Base-by-base conservation (phyloP, 2,888 invertebrate species). In the Drosophila mulleri region DNA sequence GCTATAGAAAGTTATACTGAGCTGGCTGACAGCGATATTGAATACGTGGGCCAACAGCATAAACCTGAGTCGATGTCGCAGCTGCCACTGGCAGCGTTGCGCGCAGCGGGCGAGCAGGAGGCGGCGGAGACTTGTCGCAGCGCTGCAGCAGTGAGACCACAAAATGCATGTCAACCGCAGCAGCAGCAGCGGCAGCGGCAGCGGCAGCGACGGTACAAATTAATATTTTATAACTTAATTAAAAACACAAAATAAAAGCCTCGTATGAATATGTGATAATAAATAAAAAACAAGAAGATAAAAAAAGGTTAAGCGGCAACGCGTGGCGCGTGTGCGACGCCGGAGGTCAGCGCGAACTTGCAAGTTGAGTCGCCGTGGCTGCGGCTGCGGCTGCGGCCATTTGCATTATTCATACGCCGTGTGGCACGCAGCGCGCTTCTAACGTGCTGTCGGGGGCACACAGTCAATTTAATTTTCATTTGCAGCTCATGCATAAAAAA, bases 141-240 rank as follows among this genome's bases (percentile, higher is more conserved):
- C 45, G 58, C 72, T 69, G 72, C 67, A 65, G 70, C 69, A 72
- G 35, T 70, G 64, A 50, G 64, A 76, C 88, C 86, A 72, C 86
- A 85, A 88, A 84, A 86, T 88, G 86, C 81, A 83, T 88, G 86
- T 80, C 83, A 78, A 83, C 88, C 88, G 23, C 23, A n/a, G n/a
- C 20, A 41, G 29, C 50, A 52, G 23, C 23, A 23, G 23, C 2
- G 26, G 26, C 7, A 29, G 29, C 29, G 5, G 14, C 72, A 67
- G 44, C 59, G 4, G 14, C 20, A 35, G 44, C 41, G 45, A 14
- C 67, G 65, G 39, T 57, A 50, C 71, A 83, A 86, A 84, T 84
- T 88, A 84, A 84, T 86, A 84, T 84, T 88, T 84, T 88, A 84
- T 84, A 86, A 83, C 83, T 84, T 84, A 88, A 88, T 84, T 83